phyloP scores from a whole-genome alignment of 2,113 vertebrate genomes.

The Myrmecobius fasciatus region DNA sequence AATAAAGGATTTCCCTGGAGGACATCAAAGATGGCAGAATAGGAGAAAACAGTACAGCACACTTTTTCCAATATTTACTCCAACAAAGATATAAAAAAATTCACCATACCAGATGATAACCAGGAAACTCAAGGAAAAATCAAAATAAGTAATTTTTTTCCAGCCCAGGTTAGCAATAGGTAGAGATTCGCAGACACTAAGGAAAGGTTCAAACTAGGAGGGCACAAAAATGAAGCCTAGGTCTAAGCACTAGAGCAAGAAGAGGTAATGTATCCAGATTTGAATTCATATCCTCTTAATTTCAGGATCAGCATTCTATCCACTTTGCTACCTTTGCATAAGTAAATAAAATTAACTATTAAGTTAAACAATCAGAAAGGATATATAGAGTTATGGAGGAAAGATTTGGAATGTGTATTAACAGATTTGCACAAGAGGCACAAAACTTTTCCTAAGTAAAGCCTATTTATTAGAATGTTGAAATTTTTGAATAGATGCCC shows the following conservation, averaged over 20 bases:
- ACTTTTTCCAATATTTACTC: neutral
- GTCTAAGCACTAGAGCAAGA: too few relatives aligned
- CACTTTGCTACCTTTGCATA: neutral
- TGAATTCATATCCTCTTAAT: neutral
- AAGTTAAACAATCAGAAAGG: neutral
- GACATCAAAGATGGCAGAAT: neutral
- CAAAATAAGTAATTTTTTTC: neutral
- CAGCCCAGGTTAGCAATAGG: neutral
- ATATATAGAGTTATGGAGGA: too few relatives aligned
- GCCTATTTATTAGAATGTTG: too few relatives aligned
- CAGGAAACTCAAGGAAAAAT: neutral
- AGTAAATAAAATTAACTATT: neutral
- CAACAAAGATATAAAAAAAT: neutral
- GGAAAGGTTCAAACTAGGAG: neutral
- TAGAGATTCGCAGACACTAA: neutral
- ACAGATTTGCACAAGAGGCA: too few relatives aligned
- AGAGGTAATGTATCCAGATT: too few relatives aligned
- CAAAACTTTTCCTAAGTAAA: too few relatives aligned
- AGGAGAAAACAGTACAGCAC: neutral
- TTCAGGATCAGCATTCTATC: neutral
- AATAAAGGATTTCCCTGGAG: neutral
- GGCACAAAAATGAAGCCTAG: neutral
- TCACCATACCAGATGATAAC: too few relatives aligned
- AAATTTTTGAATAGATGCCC: too few relatives aligned
- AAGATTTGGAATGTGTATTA: too few relatives aligned